Base-by-base conservation (phyloP, 1,140 invertebrate species). In the Stenopsyche tienmushanensis region DNA sequence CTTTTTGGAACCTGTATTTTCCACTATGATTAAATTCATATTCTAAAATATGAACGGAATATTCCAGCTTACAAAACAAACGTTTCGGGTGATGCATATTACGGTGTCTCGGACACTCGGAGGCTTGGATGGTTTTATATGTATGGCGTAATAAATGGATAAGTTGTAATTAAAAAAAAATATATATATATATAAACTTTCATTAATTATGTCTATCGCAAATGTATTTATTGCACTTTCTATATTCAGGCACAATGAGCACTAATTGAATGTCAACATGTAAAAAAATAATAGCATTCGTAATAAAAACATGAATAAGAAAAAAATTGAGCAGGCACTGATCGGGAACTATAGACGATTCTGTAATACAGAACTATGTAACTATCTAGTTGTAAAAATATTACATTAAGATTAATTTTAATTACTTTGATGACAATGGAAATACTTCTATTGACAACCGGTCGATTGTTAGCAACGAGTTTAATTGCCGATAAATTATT, bases 281-380 rank as follows among this genome's bases (percentile, higher is more conserved):
- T 41, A 41, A 42, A 42, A 42, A 17, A 50, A 3, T 21, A 42
- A 44, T n/a, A 55, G 26, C 15, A 5, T 41, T 18, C 21, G 7
- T 21, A 62, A 64, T 9, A 62, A 55, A 45, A 62, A 23, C 10
- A 58, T 58, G 49, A 41, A 58, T 39, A 54, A 26, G 29, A 45
- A 64, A n/a, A 62, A 44, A 50, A 54, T 63, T 70, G 64, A 66
- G 68, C 68, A 70, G 68, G 68, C 68, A 70, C 68, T 70, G 64
- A 66, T 64, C 42, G 68, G 64, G 54, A 63, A 64, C 49, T 53
- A 60, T 39, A 64, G 60, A 54, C 52, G 66, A 69, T 64, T 63
- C 60, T 64, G 62, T 42, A 24, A 25, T 23, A 57, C 29, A 34
- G 34, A 64, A 15, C 44, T 13, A 7, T 34, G 13, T 7, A 34